These are phyloP conservation scores for Limanda limanda DNA, from an alignment of 2,113 vertebrate genomes.

Conservation along the genomic window DNA sequence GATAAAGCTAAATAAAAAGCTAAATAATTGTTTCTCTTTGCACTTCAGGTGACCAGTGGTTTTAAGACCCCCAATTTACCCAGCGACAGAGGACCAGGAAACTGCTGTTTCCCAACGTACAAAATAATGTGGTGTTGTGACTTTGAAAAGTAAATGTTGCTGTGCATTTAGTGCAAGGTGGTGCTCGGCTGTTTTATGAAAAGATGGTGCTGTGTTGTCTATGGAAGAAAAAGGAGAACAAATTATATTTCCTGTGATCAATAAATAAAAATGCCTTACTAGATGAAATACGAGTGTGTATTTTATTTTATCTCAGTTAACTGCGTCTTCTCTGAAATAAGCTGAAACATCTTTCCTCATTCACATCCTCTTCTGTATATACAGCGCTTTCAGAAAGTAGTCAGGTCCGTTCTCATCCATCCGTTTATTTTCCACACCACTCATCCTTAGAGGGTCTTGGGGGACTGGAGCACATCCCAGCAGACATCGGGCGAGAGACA, in stretches of 20 bases:
- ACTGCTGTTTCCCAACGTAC: background rate
- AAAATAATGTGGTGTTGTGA: background rate
- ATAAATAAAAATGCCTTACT: slow-evolving; percentile 4
- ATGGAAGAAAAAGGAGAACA: background rate
- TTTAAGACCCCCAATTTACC: background rate
- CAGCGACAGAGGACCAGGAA: slow-evolving; percentile 1
- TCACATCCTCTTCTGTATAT: background rate
- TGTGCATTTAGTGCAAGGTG: background rate
- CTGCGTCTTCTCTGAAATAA: background rate
- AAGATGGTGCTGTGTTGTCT: slow-evolving; percentile 18
- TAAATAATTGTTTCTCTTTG: background rate
- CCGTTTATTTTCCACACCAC: no score
- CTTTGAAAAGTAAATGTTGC: slow-evolving; percentile 15
- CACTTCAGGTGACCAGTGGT: slow-evolving; percentile 31
- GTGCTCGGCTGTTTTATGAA: background rate
- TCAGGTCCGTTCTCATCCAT: no score
- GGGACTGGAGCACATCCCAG: no score
- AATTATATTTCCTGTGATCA: background rate
- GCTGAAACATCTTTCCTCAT: background rate
- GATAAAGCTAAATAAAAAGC: no score
- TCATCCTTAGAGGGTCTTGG: no score
- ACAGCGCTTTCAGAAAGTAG: background rate
- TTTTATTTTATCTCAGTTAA: background rate
- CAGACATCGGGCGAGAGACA: no score
- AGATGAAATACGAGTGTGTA: background rate